phyloP scores from a whole-genome alignment of 2,113 vertebrate genomes.

The Heterotilapia buettikoferi region DNA sequence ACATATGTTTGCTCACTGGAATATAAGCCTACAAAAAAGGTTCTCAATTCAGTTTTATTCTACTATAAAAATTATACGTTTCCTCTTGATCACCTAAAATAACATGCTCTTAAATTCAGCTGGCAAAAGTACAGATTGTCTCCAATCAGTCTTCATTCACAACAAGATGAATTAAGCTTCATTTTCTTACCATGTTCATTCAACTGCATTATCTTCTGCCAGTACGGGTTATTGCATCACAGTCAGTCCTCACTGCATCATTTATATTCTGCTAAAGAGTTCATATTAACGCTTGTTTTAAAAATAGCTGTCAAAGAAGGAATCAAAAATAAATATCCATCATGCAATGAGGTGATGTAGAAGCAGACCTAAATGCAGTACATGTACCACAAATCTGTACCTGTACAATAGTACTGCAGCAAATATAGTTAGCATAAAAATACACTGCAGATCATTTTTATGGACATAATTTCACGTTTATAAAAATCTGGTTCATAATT shows the following conservation, averaged over 20 bases:
- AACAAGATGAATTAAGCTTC: background rate
- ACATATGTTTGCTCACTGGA: background rate
- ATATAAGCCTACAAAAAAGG: background rate
- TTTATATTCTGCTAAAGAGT: background rate
- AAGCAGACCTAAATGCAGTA: background rate
- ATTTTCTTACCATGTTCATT: background rate
- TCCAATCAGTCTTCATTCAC: background rate
- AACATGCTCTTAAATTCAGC: background rate
- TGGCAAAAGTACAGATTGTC: background rate
- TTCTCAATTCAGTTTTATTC: background rate
- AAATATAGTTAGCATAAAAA: background rate
- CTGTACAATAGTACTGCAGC: background rate
- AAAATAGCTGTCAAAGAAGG: background rate
- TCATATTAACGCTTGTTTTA: background rate
- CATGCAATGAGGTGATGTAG: background rate
- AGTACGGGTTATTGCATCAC: background rate
- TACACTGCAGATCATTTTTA: background rate
- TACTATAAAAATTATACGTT: background rate
- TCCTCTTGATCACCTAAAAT: background rate
- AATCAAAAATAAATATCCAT: background rate
- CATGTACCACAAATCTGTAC: background rate
- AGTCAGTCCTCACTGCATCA: background rate
- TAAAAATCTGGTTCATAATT: background rate
- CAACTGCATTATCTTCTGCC: background rate
- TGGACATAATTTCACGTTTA: background rate